Percentiles rank a stretch among this genome's conserved stretches.
These are phyloP conservation scores for Meriones psammophilus DNA, from an alignment of 2,797 vertebrate genomes.

Conservation along the genomic window DNA sequence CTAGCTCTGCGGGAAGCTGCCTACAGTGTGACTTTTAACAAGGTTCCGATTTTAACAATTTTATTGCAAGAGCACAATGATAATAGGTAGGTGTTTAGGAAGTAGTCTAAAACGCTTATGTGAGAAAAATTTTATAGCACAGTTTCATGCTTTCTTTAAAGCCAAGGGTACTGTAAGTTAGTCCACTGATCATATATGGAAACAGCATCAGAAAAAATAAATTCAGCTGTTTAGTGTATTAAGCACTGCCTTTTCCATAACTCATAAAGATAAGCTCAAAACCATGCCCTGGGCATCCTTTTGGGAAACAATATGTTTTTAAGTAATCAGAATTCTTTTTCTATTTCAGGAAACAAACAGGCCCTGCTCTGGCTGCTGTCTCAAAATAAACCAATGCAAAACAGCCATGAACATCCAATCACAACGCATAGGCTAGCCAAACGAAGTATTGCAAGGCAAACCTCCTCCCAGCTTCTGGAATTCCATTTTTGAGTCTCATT, in stretches of 20 bases:
- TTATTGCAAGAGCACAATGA: constrained; percentile 10
- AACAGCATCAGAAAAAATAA: background rate
- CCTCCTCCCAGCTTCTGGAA: background rate
- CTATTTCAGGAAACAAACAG: background rate
- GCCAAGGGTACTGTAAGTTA: background rate
- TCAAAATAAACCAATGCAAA: background rate
- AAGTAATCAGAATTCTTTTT: background rate
- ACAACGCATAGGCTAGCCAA: background rate
- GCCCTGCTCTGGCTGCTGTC: background rate
- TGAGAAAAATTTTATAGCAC: background rate
- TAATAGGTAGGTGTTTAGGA: constrained; percentile 34
- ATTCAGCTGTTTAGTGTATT: background rate
- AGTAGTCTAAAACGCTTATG: constrained; percentile 20
- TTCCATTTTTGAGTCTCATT: background rate
- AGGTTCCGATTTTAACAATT: background rate
- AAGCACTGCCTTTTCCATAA: constrained; percentile 44
- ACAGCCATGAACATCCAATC: background rate
- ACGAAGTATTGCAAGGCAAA: background rate
- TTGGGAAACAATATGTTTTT: background rate
- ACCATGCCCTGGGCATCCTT: background rate
- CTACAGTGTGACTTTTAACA: constrained; percentile 22
- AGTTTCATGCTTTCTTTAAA: background rate
- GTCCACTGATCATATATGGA: background rate
- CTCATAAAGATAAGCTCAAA: background rate
- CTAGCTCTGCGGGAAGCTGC: constrained; percentile 16